Base-by-base conservation (phyloP, 2,113 vertebrate genomes). In the Sceloporus tristichus region DNA sequence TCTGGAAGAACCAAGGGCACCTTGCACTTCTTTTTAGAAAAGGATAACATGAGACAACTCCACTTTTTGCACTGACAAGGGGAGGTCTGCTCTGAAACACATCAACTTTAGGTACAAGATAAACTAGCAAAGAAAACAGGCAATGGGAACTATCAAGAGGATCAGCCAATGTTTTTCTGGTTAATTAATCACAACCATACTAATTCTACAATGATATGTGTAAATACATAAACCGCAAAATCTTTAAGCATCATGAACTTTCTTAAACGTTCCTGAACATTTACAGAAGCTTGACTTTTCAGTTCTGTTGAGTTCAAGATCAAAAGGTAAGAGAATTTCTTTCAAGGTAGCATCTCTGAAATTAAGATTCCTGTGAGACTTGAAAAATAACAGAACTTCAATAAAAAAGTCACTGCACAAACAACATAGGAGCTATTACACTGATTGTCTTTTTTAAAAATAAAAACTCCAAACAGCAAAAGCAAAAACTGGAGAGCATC, bases 121-220 rank as follows among this genome's bases (percentile, higher is more conserved):
- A 85, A 71, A 2, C 29, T 68, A 54, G 34, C 53, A 73, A 18
- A 48, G 70, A 84, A 34, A 90, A 74, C 14, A 73, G 68, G 48
- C 66, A 80, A 79, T 16, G 34, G n/a, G n/a, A 71, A 9, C 1
- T 62, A 81, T 0, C 78, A 34, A 59, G 83, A 0, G 14, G 82
- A 25, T 76, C 21, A 68, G 18, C 2, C 0, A 2, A 0, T 13
- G 70, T 78, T 38, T 53, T 85, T 48, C 40, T 73, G 54, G 48
- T 42, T 76, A 42, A 53, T 84, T 76, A 42, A 53, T 84, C 54
- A 84, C 53, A 21, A 8, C 70, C 40, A 80, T 23, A 62, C 8
- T 0, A 78, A n/a, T 1, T 0, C 0, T 0, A 79, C 14, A 18
- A 19, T 70, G 38, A 14, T 6, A 19, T 25, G 86, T 81, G 42